Evolutionary conservation across 2,888 invertebrate species (phyloP), one percentile per base, ranked within the genome.

Genomic region (Lingula anatina): DNA sequence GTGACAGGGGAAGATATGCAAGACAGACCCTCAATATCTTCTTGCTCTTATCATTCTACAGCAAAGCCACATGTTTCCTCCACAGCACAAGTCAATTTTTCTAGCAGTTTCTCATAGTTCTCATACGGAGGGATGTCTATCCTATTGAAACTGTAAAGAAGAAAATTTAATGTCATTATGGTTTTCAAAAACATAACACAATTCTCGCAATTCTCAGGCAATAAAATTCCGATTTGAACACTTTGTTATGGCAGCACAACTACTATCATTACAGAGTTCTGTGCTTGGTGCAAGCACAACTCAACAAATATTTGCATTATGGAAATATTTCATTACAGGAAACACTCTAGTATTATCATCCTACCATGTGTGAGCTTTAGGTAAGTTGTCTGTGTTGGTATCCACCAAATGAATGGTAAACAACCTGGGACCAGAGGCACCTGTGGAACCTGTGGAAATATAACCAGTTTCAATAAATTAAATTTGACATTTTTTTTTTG

Each of bases 41-140:
- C n/a, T n/a, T n/a, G n/a, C n/a, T n/a, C n/a, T n/a, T n/a, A n/a
- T 69, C 61, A 96, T 82, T 96, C 95, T 56, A 96, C 95, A 46
- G 95, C 93, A 81, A 96, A 96, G 35, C 96, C 96, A 72, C 95
- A 95, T 15, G 96, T 96, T 80, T 96, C 96, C 73, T 96, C 92
- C 15, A 96, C 93, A 31, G 96, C 95, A 80, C 95, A 94, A 41
- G 91, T 92, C 53, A 96, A 81, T 78, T 96, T 96, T 76, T 95
- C 93, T 71, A 87, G 84, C 71, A 96, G 84, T 66, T 88, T 86
- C 73, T 93, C 90, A 80, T 90, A 93, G 61, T 81, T 84, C 58
- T 92, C 92, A 79, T 96, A 96, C 35, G 90, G 88, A 50, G 95
- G 95, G 68, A 95, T 85, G 79, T 96, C 96, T 73, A 96, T 91